A percentile compares a stretch with the other conserved stretches of the same genome.
Evolutionary conservation across 2,113 vertebrate genomes (phyloP).

Genomic region (Albula goreensis): DNA sequence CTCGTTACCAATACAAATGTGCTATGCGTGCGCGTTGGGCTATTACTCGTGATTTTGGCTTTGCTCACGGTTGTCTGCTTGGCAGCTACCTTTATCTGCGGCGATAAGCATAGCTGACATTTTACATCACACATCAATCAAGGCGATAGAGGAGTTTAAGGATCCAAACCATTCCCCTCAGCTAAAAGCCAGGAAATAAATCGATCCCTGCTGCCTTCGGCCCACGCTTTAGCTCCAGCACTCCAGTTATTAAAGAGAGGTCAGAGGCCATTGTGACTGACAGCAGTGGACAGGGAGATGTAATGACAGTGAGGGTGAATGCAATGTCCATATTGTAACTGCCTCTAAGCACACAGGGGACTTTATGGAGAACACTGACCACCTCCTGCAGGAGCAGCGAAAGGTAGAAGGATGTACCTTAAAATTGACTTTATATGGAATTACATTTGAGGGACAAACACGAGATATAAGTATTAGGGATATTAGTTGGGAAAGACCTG

Average conservation of each 20-base stretch:
- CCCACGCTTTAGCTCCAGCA: background rate
- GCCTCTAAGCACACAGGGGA: background rate
- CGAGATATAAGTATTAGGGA: background rate
- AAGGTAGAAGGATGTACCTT: background rate
- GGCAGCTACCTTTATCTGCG: background rate
- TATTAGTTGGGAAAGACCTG: background rate
- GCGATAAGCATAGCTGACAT: slow-evolving; percentile 4
- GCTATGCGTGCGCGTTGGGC: background rate
- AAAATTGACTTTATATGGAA: background rate
- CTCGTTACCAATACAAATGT: background rate
- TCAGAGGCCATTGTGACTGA: slow-evolving; percentile 8
- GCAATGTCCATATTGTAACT: background rate
- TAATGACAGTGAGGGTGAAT: background rate
- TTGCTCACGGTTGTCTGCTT: background rate
- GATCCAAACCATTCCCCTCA: slow-evolving; percentile 11
- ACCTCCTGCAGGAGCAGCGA: background rate
- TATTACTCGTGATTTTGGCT: background rate
- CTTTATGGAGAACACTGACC: background rate
- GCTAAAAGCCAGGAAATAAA: slow-evolving; percentile 12
- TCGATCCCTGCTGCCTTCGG: background rate
- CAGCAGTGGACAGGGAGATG: background rate
- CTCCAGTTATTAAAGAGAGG: slow-evolving; percentile 19
- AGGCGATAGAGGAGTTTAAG: slow-evolving; percentile 14
- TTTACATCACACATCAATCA: slow-evolving; percentile 6
- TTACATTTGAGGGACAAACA: background rate